These are phyloP conservation scores for Laticauda colubrina DNA, from an alignment of 2,113 vertebrate species.

Conservation along the genomic window DNA sequence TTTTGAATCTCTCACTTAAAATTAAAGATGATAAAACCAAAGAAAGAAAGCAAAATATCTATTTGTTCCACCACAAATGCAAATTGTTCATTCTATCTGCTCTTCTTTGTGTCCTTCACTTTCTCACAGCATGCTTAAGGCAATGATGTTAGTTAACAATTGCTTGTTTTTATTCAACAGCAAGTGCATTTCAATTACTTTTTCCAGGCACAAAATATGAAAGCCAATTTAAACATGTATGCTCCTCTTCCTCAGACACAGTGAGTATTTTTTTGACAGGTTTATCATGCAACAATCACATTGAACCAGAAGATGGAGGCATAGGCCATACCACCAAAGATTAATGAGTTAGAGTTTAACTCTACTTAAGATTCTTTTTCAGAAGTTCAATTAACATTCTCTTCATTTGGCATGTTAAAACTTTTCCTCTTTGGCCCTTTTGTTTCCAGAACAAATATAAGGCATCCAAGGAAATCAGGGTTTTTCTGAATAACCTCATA, in stretches of 20 bases:
- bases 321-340: conserved; percentile 59
- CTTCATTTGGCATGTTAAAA: neutral
- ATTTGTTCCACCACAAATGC: neutral
- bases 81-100: conserved; percentile 1
- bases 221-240: neutral
- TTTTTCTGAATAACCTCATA: neutral
- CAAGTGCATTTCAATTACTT: conserved; percentile 4
- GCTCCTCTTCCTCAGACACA: neutral
- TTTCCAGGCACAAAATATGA: conserved; percentile 16
- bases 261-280: neutral
- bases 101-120: conserved; percentile 8
- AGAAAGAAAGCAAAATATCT: neutral
- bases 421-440: neutral
- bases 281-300: conserved; percentile 33
- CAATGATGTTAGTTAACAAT: neutral
- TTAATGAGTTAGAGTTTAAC: rapidly evolving
- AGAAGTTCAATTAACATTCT: neutral
- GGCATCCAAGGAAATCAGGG: neutral
- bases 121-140: conserved; percentile 14
- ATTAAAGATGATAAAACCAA: neutral
- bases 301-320: conserved; percentile 72
- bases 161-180: conserved; percentile 16
- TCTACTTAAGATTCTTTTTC: neutral
- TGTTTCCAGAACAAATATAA: conserved; percentile 3
- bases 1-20: neutral